Evolutionary conservation across 2,113 vertebrate species (phyloP).

Genomic region (Heptranchias perlo): DNA sequence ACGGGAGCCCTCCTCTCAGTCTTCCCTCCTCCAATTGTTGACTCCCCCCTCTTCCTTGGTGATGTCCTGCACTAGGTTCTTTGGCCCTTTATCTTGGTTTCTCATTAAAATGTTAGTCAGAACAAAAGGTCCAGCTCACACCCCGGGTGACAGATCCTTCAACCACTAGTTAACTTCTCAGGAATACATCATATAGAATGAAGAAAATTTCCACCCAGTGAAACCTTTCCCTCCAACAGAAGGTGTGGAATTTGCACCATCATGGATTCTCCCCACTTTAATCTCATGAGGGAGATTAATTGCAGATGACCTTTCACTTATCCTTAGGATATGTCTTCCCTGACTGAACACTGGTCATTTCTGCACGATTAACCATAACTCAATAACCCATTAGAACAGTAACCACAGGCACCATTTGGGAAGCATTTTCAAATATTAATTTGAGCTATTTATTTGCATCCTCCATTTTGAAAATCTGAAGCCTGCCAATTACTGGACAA

Average conservation of each 20-base stretch:
- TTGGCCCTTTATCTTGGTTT: too few species aligned
- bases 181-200: not conserved
- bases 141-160: not conserved
- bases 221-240: not conserved
- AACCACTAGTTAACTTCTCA: not conserved
- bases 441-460: not conserved
- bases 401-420: not conserved
- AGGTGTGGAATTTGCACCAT: not conserved
- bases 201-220: not conserved
- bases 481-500: not conserved
- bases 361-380: not conserved
- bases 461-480: conserved; percentile 8
- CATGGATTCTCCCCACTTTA: not conserved
- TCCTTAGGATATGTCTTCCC: not conserved
- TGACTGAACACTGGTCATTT: not conserved
- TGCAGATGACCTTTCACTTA: not conserved
- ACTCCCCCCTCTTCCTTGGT: too few species aligned
- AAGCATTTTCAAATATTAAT: not conserved
- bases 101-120: too few species aligned
- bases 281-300: not conserved
- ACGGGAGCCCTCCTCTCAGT: not conserved
- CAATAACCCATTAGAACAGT: not conserved
- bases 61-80: too few species aligned
- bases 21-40: not conserved
- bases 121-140: not conserved